phyloP scores from a whole-genome alignment of 2,888 invertebrate genomes.

The Acanthoscelides obtectus region DNA sequence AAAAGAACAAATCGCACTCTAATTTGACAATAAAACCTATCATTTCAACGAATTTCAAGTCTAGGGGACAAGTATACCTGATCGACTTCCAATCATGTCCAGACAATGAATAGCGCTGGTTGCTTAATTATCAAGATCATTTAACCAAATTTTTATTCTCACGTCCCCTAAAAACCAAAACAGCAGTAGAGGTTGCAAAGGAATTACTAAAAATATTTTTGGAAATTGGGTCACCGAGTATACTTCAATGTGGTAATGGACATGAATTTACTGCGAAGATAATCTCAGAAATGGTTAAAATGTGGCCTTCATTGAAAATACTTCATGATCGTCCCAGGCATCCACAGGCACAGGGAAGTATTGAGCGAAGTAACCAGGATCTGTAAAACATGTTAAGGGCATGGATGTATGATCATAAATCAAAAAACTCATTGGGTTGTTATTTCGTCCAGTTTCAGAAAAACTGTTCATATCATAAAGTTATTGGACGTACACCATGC shows the following conservation, averaged over 20 bases:
- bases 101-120: conserved; percentile 17
- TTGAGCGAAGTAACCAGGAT: conserved; percentile 30
- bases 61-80: conserved; percentile 13
- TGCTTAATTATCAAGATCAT: conserved; percentile 21
- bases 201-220: conserved; percentile 20
- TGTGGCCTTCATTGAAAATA: conserved; percentile 28
- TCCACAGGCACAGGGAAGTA: conserved; percentile 25
- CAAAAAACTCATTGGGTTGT: conserved; percentile 29
- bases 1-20: conserved; percentile 8
- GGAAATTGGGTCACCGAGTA: conserved; percentile 19
- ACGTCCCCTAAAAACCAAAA: conserved; percentile 13
- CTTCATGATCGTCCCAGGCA: conserved; percentile 29
- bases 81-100: conserved; percentile 16
- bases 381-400: conserved; percentile 32
- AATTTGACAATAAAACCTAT: conserved; percentile 15
- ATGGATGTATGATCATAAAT: conserved; percentile 31
- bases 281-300: conserved; percentile 22
- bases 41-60: conserved; percentile 13
- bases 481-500: conserved; percentile 25
- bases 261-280: conserved; percentile 28
- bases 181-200: conserved; percentile 10
- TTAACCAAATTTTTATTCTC: conserved; percentile 16
- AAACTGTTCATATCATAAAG: conserved; percentile 26
- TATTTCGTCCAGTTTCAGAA: conserved; percentile 26
- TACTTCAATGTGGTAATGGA: conserved; percentile 25